Conservation (phyloP, 2,113 vertebrate species). For the Rana temporaria region DNA sequence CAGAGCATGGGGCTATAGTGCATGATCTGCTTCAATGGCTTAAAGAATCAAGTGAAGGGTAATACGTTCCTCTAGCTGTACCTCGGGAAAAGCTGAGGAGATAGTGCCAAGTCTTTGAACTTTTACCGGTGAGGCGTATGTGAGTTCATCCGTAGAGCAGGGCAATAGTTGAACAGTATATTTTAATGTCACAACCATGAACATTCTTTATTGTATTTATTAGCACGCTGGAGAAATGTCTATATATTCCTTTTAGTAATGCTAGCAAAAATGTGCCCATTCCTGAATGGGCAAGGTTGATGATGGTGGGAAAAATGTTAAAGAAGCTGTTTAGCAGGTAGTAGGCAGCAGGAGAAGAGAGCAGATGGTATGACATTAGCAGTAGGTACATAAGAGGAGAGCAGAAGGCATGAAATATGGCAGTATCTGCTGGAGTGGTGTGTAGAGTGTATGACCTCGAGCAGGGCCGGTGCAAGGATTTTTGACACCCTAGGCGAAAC, state of each 20-base stretch:
- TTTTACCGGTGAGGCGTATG: constrained; percentile 12
- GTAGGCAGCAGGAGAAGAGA: too few relatives aligned
- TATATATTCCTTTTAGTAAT: background rate
- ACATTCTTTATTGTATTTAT: constrained; percentile 9
- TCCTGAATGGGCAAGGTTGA: too few relatives aligned
- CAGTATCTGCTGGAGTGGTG: too few relatives aligned
- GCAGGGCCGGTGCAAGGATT: too few relatives aligned
- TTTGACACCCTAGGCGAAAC: too few relatives aligned
- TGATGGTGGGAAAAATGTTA: too few relatives aligned
- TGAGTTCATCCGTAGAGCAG: constrained; percentile 38
- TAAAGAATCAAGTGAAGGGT: constrained; percentile 14
- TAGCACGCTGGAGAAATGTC: background rate
- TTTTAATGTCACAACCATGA: constrained; percentile 24
- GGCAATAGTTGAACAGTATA: background rate
- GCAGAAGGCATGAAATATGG: too few relatives aligned
- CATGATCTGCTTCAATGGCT: constrained; percentile 30
- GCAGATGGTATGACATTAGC: too few relatives aligned
- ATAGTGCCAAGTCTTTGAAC: constrained; percentile 36
- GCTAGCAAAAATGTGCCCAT: too few relatives aligned
- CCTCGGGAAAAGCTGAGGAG: constrained; percentile 32
- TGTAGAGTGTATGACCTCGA: too few relatives aligned
- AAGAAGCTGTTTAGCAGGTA: too few relatives aligned
- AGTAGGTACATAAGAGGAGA: too few relatives aligned
- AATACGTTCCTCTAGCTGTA: constrained; percentile 25
- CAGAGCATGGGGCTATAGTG: constrained; percentile 21